Base-by-base conservation (phyloP, 2,113 vertebrate species). In the Gambusia holbrooki region DNA sequence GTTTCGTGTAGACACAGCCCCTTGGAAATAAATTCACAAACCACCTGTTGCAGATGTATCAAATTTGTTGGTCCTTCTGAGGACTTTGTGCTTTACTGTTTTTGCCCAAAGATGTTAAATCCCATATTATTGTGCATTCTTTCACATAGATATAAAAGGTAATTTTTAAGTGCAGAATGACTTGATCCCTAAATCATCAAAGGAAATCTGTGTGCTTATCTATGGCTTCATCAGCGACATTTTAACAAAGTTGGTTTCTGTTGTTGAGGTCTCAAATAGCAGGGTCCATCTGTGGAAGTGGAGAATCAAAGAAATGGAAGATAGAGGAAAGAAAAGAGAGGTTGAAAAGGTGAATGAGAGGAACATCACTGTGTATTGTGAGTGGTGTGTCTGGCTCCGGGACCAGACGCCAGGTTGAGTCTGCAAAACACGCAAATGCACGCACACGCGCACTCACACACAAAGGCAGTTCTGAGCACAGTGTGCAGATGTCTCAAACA, bases 391-490 rank as follows among this genome's bases (percentile, higher is more conserved):
- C 87, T 91, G 87, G 82, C 84, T 83, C 75, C 61, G 5, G 70
- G 75, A 80, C 77, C 74, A 87, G 91, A 92, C 87, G 90, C 89
- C 91, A 90, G 84, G 79, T 86, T 74, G 27, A 81, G 84, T 84
- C 84, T 90, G 80, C 33, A 15, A 81, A n/a, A n/a, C 51, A 79
- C 82, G 76, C 80, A 42, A n/a, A 33, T 15, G 7, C 66, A 60
- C 66, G 25, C 37, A 32, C 70, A 79, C 69, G 75, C 70, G 67
- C 40, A 62, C 79, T 64, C 73, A 71, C 63, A 79, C 69, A 77
- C 70, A 66, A 42, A 67, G 65, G n/a, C 37, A 28, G 37, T 45
- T 14, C n/a, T 70, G 62, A 79, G 76, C 73, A 35, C 68, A 77
- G 30, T 69, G 71, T 80, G 82, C 82, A 78, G 81, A 77, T 88